Evolutionary conservation across 2,797 vertebrate species (phyloP).

Genomic region (Myripristis jacobus): DNA sequence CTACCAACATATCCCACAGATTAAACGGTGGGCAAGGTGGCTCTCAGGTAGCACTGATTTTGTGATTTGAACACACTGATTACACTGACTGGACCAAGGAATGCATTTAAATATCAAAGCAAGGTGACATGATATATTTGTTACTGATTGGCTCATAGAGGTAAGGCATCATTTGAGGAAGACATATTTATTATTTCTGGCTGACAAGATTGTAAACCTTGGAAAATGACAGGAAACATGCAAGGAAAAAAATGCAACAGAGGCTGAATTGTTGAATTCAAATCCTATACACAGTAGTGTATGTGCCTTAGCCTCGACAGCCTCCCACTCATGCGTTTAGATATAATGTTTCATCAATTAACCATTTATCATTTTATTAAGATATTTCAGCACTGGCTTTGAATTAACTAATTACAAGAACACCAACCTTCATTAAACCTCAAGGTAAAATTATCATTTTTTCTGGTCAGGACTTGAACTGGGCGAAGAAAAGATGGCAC

Average conservation of each 20-base stretch:
- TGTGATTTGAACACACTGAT: no score
- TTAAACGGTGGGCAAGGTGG: no score
- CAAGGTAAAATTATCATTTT: neutral
- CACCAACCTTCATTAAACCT: no score
- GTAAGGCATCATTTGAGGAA: neutral
- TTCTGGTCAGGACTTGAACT: neutral
- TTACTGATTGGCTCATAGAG: neutral
- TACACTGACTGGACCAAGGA: no score
- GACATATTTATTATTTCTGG: neutral
- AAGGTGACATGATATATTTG: neutral
- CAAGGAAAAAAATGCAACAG: neutral
- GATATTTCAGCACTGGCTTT: no score
- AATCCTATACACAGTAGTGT: neutral
- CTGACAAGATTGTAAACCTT: neutral
- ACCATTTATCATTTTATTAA: no score
- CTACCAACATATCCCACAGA: no score
- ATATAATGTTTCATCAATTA: no score
- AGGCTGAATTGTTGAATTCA: neutral
- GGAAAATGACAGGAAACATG: neutral
- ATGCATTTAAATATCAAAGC: no score
- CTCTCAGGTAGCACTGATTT: no score
- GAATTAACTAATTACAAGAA: no score
- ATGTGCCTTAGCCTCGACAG: neutral
- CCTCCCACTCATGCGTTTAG: neutral
- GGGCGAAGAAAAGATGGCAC: neutral